Evolutionary conservation across 1,140 invertebrate genomes (phyloP).

Genomic region (Coenobita brevimanus): DNA sequence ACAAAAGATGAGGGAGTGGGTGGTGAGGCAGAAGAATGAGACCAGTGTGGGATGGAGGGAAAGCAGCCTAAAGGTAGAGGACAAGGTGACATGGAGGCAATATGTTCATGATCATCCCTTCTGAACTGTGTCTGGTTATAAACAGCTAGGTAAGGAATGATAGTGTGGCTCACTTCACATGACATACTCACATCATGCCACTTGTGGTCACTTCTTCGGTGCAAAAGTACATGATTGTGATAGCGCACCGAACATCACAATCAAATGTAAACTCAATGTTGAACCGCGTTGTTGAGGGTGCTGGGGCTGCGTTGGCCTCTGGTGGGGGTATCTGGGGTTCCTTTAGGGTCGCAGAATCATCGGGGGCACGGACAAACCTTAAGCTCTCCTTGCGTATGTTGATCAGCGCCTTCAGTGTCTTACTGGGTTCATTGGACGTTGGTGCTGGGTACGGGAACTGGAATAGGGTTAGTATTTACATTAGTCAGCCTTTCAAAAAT

Average conservation of each 20-base stretch:
- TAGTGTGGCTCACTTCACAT: no score
- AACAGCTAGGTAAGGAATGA: no score
- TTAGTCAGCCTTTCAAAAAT: background rate
- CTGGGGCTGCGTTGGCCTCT: constrained; percentile 39
- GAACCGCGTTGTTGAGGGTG: constrained; percentile 77
- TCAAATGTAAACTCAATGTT: constrained; percentile 99
- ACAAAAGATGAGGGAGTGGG: no score
- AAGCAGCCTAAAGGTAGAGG: no score
- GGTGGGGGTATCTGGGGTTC: constrained; percentile 75
- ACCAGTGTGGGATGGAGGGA: no score
- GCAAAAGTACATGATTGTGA: constrained; percentile 96
- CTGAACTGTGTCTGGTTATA: no score
- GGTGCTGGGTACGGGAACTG: constrained; percentile 98
- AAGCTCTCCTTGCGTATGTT: constrained; percentile 98
- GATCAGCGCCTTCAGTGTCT: constrained; percentile 95
- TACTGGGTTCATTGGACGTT: constrained; percentile 95
- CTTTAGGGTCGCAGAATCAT: constrained; percentile 67
- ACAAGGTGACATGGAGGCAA: no score
- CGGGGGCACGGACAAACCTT: constrained; percentile 83
- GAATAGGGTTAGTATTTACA: constrained; percentile 71
- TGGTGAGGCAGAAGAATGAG: no score
- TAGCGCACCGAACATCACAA: constrained; percentile 93
- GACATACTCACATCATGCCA: constrained; percentile 82
- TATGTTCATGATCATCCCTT: no score
- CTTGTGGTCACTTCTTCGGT: constrained; percentile 87